Evolutionary conservation across 2,888 invertebrate species (phyloP), one percentile per base, ranked within the genome.

Genomic region (Sylvicola fuscatus): DNA sequence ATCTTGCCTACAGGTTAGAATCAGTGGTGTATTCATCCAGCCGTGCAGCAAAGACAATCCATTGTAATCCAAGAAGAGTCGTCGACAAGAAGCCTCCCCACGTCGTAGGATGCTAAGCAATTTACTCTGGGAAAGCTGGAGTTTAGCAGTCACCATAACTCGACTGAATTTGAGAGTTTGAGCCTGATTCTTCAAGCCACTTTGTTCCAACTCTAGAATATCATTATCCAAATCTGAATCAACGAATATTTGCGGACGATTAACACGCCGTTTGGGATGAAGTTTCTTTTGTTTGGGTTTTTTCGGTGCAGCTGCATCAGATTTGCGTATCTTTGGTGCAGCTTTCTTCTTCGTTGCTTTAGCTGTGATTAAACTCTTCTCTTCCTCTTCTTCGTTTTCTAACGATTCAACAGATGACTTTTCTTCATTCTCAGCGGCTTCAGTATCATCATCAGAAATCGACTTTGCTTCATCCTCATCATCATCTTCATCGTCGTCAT

Each of bases 41-140:
- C 84, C 86, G 63, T 90, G 87, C 38, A 97, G 65, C 37, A 97
- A 62, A 5, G 84, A 64, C 37, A 95, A 63, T 0, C 95, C 95
- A 49, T 93, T 87, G 59, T 93, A 93, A 62, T 87, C 87, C 37
- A 89, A 68, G 62, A 95, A 93, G 41, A 93, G 65, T 12, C 87
- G 62, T 8, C 82, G 68, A 51, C 86, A 87, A 0, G 86, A 79
- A 46, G 80, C 61, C 52, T 83, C 84, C 0, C 82, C 82, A 40
- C 70, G 71, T 38, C 81, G 70, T 39, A 95, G 64, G 28, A 93
- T 65, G 11, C 76, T 66, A 43, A 95, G 61, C 3, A 95, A 59
- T 38, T 79, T 70, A 41, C 69, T 64, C 42, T 89, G 70, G 33
- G 84, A 79, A 43, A 72, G 70, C 3, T 72, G 62, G 41, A 82